phyloP scores from a whole-genome alignment of 2,797 vertebrate species.

The Cirrhinus mrigala region DNA sequence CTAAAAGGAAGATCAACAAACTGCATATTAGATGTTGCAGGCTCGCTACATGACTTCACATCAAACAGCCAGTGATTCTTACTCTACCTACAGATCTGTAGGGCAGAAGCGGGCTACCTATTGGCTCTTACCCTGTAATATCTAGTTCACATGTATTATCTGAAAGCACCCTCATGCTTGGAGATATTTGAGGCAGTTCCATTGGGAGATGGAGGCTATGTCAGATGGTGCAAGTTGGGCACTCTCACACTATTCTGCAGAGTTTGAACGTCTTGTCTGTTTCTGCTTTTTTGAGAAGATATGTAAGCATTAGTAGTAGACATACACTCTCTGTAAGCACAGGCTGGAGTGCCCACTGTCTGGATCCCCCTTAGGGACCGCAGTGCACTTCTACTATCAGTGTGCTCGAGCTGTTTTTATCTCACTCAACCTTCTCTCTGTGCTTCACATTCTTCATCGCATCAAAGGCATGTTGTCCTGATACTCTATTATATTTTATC shows the following conservation, averaged over 20 bases:
- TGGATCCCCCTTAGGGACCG: conserved; percentile 5
- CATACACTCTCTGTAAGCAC: neutral
- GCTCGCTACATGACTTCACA: neutral
- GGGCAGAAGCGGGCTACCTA: neutral
- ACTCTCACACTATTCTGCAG: neutral
- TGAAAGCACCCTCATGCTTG: conserved; percentile 1
- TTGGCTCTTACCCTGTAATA: neutral
- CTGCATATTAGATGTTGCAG: conserved; percentile 15
- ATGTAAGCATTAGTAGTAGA: conserved; percentile 11
- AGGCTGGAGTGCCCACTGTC: conserved; percentile 10
- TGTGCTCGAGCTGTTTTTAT: conserved; percentile 1
- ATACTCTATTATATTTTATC: conserved; percentile 14
- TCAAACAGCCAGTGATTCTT: conserved; percentile 7
- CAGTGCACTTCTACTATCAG: conserved; percentile 23
- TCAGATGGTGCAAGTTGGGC: neutral
- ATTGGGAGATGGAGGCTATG: neutral
- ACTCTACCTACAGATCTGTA: neutral
- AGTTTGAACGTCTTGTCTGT: conserved; percentile 14
- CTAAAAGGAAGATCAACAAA: conserved; percentile 23
- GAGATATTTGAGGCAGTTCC: conserved; percentile 4
- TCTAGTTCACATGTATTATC: conserved; percentile 3
- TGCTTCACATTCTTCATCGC: neutral
- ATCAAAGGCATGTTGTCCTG: conserved; percentile 15
- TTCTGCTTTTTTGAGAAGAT: neutral
- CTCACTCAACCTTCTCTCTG: conserved; percentile 9